Evolutionary conservation across 2,888 invertebrate genomes (phyloP).

Genomic region (Micropterix aruncella): DNA sequence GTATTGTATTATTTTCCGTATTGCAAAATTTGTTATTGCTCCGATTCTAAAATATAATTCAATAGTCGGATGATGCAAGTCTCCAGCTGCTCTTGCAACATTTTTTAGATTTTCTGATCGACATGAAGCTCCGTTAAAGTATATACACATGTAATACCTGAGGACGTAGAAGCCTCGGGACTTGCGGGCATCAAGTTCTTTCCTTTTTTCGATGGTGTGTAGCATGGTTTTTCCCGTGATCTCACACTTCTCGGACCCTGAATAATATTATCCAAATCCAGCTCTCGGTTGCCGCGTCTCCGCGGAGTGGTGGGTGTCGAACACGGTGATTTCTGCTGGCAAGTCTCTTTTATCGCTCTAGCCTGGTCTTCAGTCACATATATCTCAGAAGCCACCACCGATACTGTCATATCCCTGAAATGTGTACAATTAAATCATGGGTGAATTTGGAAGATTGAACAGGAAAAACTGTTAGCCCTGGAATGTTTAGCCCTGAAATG

Average conservation of each 20-base stretch:
- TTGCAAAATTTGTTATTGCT: no score
- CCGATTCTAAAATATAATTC: no score
- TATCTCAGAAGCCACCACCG: constrained; percentile 37
- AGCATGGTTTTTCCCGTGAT: constrained; percentile 24
- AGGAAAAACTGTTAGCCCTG: no score
- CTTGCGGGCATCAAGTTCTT: constrained; percentile 34
- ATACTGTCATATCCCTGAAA: constrained; percentile 29
- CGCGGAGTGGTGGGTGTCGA: constrained; percentile 27
- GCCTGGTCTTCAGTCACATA: constrained; percentile 43
- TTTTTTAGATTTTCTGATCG: no score
- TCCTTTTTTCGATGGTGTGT: constrained; percentile 21
- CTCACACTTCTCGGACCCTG: constrained; percentile 34
- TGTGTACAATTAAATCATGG: not conserved
- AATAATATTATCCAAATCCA: constrained; percentile 34
- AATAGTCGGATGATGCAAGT: no score
- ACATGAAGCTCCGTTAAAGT: no score
- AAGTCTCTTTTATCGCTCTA: constrained; percentile 27
- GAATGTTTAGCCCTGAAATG: no score
- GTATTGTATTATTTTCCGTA: no score
- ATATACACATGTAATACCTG: no score
- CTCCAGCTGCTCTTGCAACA: no score
- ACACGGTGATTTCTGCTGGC: constrained; percentile 19
- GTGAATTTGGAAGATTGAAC: constrained; percentile 2
- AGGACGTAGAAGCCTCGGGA: constrained; percentile 37
- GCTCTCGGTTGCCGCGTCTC: constrained; percentile 24